Conservation (phyloP, 1,140 invertebrate genomes). For the Heliothis subflexa region DNA sequence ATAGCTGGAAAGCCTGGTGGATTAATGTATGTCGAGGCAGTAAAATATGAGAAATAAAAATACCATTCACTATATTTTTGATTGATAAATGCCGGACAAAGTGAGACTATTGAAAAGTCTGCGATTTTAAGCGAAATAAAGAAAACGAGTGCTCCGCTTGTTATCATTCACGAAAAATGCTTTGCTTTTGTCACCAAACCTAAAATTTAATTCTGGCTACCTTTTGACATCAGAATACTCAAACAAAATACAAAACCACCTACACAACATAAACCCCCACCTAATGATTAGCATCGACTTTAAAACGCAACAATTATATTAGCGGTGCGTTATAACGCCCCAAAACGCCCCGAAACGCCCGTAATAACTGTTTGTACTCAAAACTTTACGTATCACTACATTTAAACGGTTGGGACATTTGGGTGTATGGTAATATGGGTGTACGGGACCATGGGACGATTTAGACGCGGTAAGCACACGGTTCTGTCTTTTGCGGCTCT, state of each 20-base stretch:
- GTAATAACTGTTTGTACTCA: slow-evolving; percentile 1
- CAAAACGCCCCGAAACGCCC: neutral
- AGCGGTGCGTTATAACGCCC: neutral
- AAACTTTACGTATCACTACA: neutral
- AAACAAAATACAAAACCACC: neutral
- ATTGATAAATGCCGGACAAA: no score
- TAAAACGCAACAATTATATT: slow-evolving; percentile 11
- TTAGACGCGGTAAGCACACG: neutral
- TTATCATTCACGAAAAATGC: no score
- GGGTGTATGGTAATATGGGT: neutral
- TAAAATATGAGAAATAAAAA: no score
- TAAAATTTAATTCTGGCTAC: no score
- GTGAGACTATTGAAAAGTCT: no score
- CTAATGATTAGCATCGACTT: neutral
- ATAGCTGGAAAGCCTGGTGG: neutral
- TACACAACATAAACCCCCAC: neutral
- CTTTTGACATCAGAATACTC: neutral
- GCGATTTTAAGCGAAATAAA: no score
- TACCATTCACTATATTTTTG: no score
- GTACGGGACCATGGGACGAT: neutral
- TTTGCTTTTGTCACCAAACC: no score
- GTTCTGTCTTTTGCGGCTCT: neutral
- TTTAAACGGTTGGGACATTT: slow-evolving; percentile 1
- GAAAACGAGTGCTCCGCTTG: no score
- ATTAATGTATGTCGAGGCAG: neutral